phyloP scores from a whole-genome alignment of 2,888 invertebrate genomes.

The Macrosoma leucophasiata region DNA sequence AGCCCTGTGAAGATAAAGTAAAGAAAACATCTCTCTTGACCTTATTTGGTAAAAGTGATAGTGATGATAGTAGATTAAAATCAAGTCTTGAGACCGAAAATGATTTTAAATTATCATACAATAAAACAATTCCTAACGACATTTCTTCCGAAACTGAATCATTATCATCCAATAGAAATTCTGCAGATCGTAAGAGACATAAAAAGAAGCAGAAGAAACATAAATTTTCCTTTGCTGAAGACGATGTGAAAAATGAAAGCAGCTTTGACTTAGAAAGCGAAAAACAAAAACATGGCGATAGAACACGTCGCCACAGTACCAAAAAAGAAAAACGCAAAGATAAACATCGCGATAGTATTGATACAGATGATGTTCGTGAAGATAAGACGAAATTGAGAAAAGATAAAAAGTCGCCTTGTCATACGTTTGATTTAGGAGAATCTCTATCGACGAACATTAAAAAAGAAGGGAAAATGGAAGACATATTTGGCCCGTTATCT shows the following conservation, averaged over 20 bases:
- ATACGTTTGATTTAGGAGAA: slow-evolving; percentile 43
- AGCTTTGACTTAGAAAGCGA: slow-evolving; percentile 39
- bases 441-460: slow-evolving; percentile 53
- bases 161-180: slow-evolving; percentile 50
- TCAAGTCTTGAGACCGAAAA: slow-evolving; percentile 48
- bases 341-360: slow-evolving; percentile 69
- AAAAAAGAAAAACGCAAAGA: slow-evolving; percentile 79
- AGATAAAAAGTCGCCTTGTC: slow-evolving; percentile 58
- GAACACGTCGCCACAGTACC: slow-evolving; percentile 66
- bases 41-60: slow-evolving; percentile 66
- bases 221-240: slow-evolving; percentile 79
- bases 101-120: slow-evolving; percentile 46
- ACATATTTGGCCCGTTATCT: slow-evolving; percentile 90
- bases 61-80: slow-evolving; percentile 62
- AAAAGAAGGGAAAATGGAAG: slow-evolving; percentile 89
- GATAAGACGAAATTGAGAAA: slow-evolving; percentile 78
- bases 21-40: slow-evolving; percentile 58
- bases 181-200: slow-evolving; percentile 82
- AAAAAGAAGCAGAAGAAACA: slow-evolving; percentile 90
- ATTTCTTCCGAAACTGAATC: slow-evolving; percentile 69
- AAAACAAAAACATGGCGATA: slow-evolving; percentile 66
- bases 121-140: slow-evolving; percentile 51
- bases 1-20: slow-evolving; percentile 40
- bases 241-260: slow-evolving; percentile 61
- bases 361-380: slow-evolving; percentile 61